Conservation (phyloP, 2,113 vertebrate species). For the Menura novaehollandiae region DNA sequence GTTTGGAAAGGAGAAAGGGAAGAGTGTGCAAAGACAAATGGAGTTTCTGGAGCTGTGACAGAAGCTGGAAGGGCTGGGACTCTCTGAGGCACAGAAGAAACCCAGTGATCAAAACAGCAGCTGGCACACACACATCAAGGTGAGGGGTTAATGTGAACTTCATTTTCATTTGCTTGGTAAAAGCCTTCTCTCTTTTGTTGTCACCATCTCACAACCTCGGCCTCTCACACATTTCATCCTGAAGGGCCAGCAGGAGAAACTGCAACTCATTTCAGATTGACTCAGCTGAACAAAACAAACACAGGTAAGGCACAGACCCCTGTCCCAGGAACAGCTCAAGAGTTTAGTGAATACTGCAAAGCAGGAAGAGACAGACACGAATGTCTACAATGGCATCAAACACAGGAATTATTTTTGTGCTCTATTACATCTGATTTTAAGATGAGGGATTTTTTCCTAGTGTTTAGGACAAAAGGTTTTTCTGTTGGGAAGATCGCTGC, state of each 20-base stretch:
- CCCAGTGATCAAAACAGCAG: neutral
- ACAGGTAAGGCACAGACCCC: neutral
- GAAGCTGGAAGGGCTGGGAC: neutral
- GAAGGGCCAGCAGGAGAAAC: neutral
- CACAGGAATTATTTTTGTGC: neutral
- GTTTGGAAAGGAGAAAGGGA: neutral
- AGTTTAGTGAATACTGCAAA: neutral
- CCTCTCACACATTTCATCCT: neutral
- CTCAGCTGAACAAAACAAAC: neutral
- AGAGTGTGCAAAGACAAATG: neutral
- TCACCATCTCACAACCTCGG: neutral
- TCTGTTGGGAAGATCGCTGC: neutral
- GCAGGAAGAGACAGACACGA: neutral
- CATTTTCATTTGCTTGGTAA: neutral
- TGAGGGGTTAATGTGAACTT: neutral
- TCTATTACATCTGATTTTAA: neutral
- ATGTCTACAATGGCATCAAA: neutral
- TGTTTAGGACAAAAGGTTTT: neutral
- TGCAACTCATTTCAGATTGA: neutral
- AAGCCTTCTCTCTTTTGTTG: neutral
- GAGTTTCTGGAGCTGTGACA: neutral
- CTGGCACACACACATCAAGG: neutral
- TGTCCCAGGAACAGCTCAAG: neutral
- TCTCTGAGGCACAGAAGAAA: neutral
- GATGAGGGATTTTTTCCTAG: neutral